These are phyloP conservation scores for Nyctibius bracteatus DNA, from an alignment of 2,113 vertebrate species.

Conservation along the genomic window DNA sequence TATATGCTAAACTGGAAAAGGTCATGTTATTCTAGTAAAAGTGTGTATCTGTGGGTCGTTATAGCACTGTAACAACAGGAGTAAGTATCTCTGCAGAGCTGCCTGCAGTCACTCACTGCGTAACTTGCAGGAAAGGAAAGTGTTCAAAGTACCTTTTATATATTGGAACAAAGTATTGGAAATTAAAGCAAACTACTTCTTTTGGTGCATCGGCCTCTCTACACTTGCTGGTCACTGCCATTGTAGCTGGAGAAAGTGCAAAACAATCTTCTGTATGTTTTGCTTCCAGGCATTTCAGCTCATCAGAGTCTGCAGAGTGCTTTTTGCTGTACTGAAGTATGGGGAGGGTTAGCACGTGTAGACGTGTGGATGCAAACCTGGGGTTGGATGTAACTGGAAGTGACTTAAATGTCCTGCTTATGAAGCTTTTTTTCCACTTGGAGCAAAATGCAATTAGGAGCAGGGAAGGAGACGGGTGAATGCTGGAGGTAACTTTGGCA, in stretches of 20 bases:
- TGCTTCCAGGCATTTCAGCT: constrained; percentile 40
- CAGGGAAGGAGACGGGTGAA: not conserved
- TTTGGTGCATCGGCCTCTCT: not conserved
- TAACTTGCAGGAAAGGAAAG: not conserved
- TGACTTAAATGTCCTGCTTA: not conserved
- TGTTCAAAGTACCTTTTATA: not conserved
- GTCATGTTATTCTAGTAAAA: not conserved
- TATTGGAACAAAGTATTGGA: not conserved
- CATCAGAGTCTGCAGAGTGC: constrained; percentile 8
- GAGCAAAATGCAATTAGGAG: not conserved
- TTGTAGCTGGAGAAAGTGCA: not conserved
- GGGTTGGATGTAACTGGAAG: not conserved
- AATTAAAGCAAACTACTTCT: not conserved
- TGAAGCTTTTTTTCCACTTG: not conserved
- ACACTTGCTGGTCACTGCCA: not conserved
- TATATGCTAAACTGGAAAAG: not conserved
- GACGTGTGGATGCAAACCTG: not conserved
- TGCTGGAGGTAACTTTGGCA: not conserved
- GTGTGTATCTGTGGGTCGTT: not conserved
- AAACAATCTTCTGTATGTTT: constrained; percentile 16
- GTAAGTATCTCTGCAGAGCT: not conserved
- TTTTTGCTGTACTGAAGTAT: not conserved
- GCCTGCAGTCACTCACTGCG: accelerated
- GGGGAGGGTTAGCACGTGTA: not conserved
- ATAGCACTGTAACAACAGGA: not conserved